Conservation (phyloP, 2,888 invertebrate genomes). For the Iphiclides podalirius region DNA sequence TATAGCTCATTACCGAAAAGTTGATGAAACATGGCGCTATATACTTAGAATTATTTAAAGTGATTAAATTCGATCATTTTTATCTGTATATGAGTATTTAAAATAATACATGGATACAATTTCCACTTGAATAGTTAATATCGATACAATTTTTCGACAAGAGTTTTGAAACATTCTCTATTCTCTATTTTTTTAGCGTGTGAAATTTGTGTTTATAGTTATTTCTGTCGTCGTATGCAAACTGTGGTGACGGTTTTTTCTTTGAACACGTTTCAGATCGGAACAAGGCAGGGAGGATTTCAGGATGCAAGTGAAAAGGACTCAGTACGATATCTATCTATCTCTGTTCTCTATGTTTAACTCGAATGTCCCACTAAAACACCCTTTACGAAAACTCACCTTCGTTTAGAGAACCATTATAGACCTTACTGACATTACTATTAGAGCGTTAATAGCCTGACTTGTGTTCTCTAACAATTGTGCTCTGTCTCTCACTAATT, state of each 20-base stretch:
- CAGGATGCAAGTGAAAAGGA: conserved; percentile 73
- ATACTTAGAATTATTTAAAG: too few species aligned
- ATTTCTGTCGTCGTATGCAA: too few species aligned
- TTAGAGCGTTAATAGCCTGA: neutral
- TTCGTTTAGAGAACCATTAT: neutral
- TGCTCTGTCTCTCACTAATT: conserved; percentile 8
- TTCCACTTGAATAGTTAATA: too few species aligned
- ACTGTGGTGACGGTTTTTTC: conserved; percentile 39
- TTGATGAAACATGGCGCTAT: too few species aligned
- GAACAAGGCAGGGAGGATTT: conserved; percentile 71
- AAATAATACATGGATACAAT: too few species aligned
- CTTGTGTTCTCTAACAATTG: conserved; percentile 9
- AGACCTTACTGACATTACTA: neutral
- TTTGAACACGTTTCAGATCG: conserved; percentile 61
- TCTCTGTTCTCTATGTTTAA: conserved; percentile 40
- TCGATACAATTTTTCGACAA: too few species aligned
- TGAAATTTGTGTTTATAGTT: too few species aligned
- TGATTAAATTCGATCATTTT: too few species aligned
- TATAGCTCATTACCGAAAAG: too few species aligned
- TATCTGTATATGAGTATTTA: too few species aligned
- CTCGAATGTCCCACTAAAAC: conserved; percentile 26
- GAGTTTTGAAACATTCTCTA: too few species aligned
- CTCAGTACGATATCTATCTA: conserved; percentile 68
- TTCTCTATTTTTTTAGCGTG: too few species aligned
- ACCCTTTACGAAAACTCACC: neutral